Evolutionary conservation across 2,888 invertebrate genomes (phyloP), one percentile per base, ranked within the genome.

Genomic region (Heliconius sara): DNA sequence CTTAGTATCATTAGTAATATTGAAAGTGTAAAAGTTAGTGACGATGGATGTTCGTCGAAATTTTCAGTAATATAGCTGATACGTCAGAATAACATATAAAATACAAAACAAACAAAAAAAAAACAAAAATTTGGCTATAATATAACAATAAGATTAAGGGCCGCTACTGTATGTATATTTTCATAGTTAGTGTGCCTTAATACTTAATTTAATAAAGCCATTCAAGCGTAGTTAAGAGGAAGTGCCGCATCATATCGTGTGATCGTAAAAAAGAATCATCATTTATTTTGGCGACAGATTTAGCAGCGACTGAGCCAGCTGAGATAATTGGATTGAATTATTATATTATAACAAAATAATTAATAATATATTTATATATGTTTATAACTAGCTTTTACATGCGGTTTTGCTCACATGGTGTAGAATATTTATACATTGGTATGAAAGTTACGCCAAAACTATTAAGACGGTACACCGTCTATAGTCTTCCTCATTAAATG

Each of bases 221-320:
- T 65, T 43, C 75, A 47, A 30, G 65, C 43, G 22, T 65, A 43
- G 30, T 65, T 47, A 47, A 47, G 43, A 47, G 22, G 43, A 43
- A 75, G 27, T 39, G 65, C 43, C 65, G 66, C 25, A 25, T 74
- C 66, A 66, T 75, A 75, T 7, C 27, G 43, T 65, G 13, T 66
- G 25, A 66, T 75, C 47, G 65, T 75, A 75, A 75, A 63, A 75
- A 75, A 43, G 65, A 75, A 75, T 65, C 75, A 19, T 43, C 27
- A 25, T 75, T 75, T 43, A 63, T 13, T n/a, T n/a, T 27, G 43
- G 10, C 27, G 63, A 75, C 75, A 27, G 75, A 75, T 75, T 75
- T 75, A 75, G 73, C 6, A 6, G 3, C 27, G 6, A 25, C 75
- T 75, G 75, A 75, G 10, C 66, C 75, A 30, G 47, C 63, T 65